Conservation (phyloP, 2,113 vertebrate genomes). For the Crotalus tigris region DNA sequence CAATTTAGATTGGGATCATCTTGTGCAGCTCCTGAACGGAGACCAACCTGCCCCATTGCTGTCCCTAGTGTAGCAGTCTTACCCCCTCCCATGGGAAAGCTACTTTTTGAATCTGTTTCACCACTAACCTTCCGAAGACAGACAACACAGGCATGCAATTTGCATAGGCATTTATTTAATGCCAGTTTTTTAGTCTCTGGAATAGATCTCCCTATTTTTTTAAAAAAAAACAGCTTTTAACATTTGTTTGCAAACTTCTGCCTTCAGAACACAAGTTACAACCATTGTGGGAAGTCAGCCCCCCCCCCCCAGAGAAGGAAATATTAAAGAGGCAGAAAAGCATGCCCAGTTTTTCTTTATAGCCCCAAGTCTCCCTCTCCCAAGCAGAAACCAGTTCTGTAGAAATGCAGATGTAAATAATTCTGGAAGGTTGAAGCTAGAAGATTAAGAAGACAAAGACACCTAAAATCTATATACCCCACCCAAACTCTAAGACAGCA, state of each 20-base stretch:
- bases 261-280: not conserved
- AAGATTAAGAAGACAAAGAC: no score
- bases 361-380: no score
- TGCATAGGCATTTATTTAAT: not conserved
- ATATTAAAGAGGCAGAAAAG: no score
- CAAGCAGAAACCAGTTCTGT: no score
- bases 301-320: no score
- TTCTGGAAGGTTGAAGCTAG: no score
- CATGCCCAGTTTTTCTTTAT: no score
- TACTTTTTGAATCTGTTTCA: not conserved
- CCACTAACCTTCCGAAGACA: not conserved
- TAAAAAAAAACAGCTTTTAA: not conserved
- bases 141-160: not conserved
- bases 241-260: not conserved
- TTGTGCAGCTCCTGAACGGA: constrained; percentile 2
- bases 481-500: no score
- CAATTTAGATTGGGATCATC: not conserved
- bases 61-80: not conserved
- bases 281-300: no score
- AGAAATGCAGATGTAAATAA: no score
- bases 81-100: not conserved
- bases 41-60: constrained; percentile 3
- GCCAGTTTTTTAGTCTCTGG: not conserved
- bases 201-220: not conserved
- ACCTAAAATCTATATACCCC: no score